Evolutionary conservation across 2,113 vertebrate species (phyloP).

Genomic region (Megaptera novaeangliae): DNA sequence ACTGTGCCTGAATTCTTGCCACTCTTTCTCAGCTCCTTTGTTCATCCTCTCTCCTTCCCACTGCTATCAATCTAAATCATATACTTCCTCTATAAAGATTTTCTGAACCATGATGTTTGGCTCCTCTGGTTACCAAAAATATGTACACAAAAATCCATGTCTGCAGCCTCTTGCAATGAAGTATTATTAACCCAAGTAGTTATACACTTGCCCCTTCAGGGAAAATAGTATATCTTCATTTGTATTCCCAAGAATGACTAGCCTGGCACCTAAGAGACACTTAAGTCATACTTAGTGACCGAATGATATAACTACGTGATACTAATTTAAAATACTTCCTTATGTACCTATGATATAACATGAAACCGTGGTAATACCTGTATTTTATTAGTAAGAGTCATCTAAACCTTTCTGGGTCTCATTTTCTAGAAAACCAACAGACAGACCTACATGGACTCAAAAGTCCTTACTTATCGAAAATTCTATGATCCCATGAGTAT

Average conservation of each 20-base stretch:
- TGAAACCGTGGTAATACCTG: neutral
- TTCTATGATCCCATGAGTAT: neutral
- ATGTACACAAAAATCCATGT: neutral
- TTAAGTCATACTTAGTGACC: neutral
- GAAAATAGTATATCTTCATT: neutral
- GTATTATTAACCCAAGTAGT: conserved; percentile 6
- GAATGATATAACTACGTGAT: neutral
- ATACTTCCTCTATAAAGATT: neutral
- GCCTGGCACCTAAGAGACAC: neutral
- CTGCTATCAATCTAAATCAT: conserved; percentile 12
- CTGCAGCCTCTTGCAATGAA: neutral
- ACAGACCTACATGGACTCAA: neutral
- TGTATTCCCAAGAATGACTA: conserved; percentile 10
- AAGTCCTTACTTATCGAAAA: conserved; percentile 19
- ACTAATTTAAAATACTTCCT: conserved; percentile 46
- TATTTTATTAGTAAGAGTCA: neutral
- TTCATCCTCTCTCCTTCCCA: neutral
- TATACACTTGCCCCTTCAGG: neutral
- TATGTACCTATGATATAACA: neutral
- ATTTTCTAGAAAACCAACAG: conserved; percentile 40
- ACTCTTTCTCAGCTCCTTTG: neutral
- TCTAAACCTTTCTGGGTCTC: neutral
- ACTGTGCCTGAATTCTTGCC: neutral
- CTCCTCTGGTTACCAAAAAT: conserved; percentile 24
- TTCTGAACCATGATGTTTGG: neutral